Evolutionary conservation across 2,888 invertebrate species (phyloP).

Genomic region (Papilio protenor): DNA sequence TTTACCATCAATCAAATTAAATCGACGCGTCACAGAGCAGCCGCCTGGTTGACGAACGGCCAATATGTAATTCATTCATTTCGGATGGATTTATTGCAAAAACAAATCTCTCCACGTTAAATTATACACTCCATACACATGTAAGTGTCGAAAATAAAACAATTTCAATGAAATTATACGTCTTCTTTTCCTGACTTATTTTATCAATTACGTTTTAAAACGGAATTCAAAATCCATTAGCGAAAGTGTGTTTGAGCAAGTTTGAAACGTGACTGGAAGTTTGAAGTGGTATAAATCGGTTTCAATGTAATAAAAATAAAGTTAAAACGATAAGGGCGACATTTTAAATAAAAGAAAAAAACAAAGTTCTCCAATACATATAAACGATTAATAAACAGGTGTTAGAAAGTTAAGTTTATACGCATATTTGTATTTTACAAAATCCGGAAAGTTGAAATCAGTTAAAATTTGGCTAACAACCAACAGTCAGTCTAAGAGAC

Average conservation of each 20-base stretch:
- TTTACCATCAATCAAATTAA: constrained; percentile 23
- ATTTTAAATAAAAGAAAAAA: not conserved
- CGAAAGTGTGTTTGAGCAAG: constrained; percentile 51
- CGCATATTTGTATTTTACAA: not conserved
- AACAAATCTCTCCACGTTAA: not conserved
- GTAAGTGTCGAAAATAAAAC: not conserved
- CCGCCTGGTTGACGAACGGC: constrained; percentile 5
- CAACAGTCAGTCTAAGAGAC: not conserved
- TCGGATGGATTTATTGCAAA: constrained; percentile 16
- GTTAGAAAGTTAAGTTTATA: not conserved
- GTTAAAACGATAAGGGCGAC: not conserved
- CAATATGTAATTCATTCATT: constrained; percentile 4
- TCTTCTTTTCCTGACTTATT: constrained; percentile 7
- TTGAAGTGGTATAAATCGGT: constrained; percentile 2
- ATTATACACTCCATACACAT: not conserved
- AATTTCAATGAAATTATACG: not conserved
- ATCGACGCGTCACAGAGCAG: constrained; percentile 5
- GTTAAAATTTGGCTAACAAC: constrained; percentile 7
- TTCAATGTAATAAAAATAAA: constrained; percentile 20
- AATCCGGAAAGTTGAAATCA: not conserved
- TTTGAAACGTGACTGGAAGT: constrained; percentile 18
- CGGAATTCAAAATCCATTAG: constrained; percentile 48
- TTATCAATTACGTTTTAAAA: constrained; percentile 16
- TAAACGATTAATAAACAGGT: not conserved
- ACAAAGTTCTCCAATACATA: not conserved